phyloP scores from a whole-genome alignment of 2,888 invertebrate species.

The Caenorhabditis auriculariae region DNA sequence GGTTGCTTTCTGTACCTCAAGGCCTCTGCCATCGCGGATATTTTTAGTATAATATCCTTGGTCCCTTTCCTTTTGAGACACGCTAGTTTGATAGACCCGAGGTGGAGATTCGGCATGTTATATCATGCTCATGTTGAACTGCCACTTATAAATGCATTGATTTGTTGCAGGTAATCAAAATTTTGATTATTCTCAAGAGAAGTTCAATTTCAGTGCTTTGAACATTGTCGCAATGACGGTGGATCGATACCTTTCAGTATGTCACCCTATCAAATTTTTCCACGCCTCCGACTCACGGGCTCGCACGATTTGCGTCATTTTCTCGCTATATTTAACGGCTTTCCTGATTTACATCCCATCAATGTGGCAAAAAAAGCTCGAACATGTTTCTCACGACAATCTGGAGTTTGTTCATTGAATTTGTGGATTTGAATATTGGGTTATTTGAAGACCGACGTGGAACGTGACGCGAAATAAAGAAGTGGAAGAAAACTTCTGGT shows the following conservation, averaged over 20 bases:
- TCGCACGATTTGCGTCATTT: constrained; percentile 64
- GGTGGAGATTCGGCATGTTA: constrained; percentile 71
- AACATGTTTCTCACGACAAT: neutral
- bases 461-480: constrained; percentile 22
- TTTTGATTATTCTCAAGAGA: neutral
- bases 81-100: constrained; percentile 47
- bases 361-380: constrained; percentile 64
- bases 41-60: constrained; percentile 75
- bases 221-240: constrained; percentile 68
- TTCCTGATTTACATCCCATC: constrained; percentile 66
- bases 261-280: constrained; percentile 60
- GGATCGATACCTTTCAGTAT: constrained; percentile 67
- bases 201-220: constrained; percentile 63
- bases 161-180: constrained; percentile 64
- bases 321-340: constrained; percentile 64
- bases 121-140: constrained; percentile 67
- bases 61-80: constrained; percentile 65
- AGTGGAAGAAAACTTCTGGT: constrained; percentile 51
- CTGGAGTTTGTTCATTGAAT: constrained; percentile 1
- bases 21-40: constrained; percentile 78
- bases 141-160: constrained; percentile 66
- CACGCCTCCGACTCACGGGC: constrained; percentile 61
- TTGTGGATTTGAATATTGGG: constrained; percentile 3
- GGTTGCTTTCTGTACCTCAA: constrained; percentile 54
- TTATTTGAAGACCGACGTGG: neutral